These are phyloP conservation scores for Mormyrus lacerda DNA, from an alignment of 2,113 vertebrate genomes.

Conservation along the genomic window DNA sequence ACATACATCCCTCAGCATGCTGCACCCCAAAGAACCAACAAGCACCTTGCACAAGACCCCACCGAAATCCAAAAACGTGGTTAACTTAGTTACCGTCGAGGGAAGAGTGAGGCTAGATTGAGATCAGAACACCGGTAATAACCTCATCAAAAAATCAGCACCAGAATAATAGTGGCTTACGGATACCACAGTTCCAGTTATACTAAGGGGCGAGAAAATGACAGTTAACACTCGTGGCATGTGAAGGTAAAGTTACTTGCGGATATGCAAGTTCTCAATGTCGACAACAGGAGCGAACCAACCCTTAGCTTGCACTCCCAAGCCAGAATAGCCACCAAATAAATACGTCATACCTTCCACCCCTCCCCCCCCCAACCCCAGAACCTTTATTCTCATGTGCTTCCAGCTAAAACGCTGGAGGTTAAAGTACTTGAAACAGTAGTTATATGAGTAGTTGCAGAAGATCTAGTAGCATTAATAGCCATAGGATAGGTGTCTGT, in stretches of 20 bases:
- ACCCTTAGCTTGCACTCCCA: conserved; percentile 45
- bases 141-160: not conserved
- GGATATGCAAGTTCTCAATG: conserved; percentile 19
- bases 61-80: not conserved
- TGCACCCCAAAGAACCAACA: not conserved
- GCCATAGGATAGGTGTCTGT: conserved; percentile 36
- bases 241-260: not conserved
- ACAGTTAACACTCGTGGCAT: conserved; percentile 11
- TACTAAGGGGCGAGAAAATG: not conserved
- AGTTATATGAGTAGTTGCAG: conserved; percentile 64
- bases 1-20: not conserved
- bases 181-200: conserved; percentile 48
- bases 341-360: conserved; percentile 58
- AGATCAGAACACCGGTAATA: not conserved
- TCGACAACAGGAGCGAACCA: conserved; percentile 40
- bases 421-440: conserved; percentile 50
- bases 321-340: conserved; percentile 53
- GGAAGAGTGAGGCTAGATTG: not conserved
- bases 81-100: not conserved
- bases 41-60: not conserved
- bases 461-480: conserved; percentile 64
- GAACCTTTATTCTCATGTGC: conserved; percentile 39
- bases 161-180: not conserved
- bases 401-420: conserved; percentile 72
- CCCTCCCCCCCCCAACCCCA: not conserved